phyloP scores from a whole-genome alignment of 2,113 vertebrate genomes.

The Neoarius graeffei region DNA sequence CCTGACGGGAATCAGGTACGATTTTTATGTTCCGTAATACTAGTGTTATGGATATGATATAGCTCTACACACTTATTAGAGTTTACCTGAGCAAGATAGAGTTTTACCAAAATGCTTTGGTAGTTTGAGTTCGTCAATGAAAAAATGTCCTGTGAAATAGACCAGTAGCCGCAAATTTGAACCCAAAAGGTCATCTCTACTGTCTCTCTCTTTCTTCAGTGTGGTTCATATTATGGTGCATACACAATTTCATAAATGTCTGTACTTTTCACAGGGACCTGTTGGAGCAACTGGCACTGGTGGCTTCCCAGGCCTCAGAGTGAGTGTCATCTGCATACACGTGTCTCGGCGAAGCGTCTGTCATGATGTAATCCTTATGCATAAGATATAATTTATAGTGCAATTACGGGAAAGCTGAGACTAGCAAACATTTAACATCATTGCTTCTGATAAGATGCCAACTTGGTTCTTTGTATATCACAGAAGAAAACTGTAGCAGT shows the following conservation, averaged over 20 bases:
- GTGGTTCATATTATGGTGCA: background rate
- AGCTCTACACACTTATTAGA: background rate
- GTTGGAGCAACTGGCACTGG: conserved; percentile 84
- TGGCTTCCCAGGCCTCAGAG: conserved; percentile 92
- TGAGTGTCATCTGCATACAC: conserved; percentile 72
- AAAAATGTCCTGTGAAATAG: background rate
- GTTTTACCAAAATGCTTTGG: background rate
- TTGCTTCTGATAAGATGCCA: background rate
- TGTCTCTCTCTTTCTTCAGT: background rate
- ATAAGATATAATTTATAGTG: background rate
- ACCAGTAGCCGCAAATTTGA: background rate
- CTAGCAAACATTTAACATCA: background rate
- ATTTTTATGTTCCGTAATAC: background rate
- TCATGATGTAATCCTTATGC: background rate
- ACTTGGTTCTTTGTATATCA: background rate
- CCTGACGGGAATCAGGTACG: conserved; percentile 91
- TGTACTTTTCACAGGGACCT: conserved; percentile 77
- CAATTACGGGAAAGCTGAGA: background rate
- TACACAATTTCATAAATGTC: conserved; percentile 27
- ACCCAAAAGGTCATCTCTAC: background rate
- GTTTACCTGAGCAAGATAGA: background rate
- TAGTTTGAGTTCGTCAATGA: background rate
- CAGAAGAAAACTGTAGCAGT: no score
- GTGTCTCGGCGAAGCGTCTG: background rate
- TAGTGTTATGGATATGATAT: background rate